phyloP scores from a whole-genome alignment of 2,113 vertebrate genomes.

The Lamprologus tigripictilis region DNA sequence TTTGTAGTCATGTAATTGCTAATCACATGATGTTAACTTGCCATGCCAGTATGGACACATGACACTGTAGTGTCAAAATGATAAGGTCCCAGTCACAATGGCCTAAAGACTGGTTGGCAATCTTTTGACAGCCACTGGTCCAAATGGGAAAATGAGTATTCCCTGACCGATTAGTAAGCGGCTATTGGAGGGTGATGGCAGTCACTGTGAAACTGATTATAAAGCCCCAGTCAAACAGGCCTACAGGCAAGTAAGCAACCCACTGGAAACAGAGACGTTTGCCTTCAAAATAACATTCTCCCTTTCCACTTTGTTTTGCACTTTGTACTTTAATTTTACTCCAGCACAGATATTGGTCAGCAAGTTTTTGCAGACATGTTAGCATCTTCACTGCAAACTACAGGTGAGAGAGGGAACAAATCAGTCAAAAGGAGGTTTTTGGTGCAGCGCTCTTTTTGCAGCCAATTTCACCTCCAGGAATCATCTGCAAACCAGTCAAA shows the following conservation, averaged over 20 bases:
- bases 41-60: not conserved
- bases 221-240: not conserved
- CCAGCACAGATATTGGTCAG: not conserved
- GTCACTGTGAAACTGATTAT: not conserved
- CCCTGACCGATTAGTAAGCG: not conserved
- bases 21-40: not conserved
- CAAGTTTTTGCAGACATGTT: not conserved
- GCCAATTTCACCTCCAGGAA: not conserved
- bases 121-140: fast-evolving
- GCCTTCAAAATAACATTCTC: not conserved
- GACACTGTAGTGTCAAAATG: not conserved
- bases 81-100: not conserved
- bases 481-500: not conserved
- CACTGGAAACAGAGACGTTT: fast-evolving
- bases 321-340: not conserved
- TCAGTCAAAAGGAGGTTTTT: not conserved
- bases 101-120: not conserved
- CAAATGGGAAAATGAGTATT: not conserved
- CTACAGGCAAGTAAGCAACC: not conserved
- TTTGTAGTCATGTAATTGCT: not conserved
- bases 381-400: not conserved
- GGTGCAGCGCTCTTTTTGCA: fast-evolving
- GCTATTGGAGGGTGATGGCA: not conserved
- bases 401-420: not conserved
- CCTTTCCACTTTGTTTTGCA: not conserved